These are phyloP conservation scores for Anagrus nilaparvatae DNA, from an alignment of 1,140 invertebrate species.

Conservation along the genomic window DNA sequence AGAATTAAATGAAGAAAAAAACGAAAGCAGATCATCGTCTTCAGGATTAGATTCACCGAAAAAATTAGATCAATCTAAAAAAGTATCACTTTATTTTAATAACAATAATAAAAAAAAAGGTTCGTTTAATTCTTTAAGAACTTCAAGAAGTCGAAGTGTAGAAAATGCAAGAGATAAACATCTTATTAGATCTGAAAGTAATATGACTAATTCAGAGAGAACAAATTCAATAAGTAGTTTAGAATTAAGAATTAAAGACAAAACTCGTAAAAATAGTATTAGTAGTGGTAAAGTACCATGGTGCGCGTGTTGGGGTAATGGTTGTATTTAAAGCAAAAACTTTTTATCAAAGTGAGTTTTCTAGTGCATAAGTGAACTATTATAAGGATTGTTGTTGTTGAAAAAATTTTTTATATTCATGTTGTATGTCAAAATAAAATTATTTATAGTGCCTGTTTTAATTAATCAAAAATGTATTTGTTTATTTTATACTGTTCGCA, in stretches of 20 bases:
- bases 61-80: constrained; percentile 27
- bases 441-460: too few relatives aligned
- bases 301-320: constrained; percentile 83
- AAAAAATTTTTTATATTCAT: too few relatives aligned
- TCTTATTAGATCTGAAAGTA: constrained; percentile 18
- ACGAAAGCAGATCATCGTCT: constrained; percentile 37
- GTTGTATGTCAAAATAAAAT: too few relatives aligned
- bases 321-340: constrained; percentile 49
- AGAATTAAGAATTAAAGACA: constrained; percentile 42
- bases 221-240: constrained; percentile 57
- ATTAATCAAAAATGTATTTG: too few relatives aligned
- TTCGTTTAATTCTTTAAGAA: constrained; percentile 27
- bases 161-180: constrained; percentile 21
- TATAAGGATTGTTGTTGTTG: too few relatives aligned
- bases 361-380: too few relatives aligned
- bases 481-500: too few relatives aligned
- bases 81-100: constrained; percentile 26
- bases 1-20: constrained; percentile 26
- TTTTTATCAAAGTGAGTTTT: too few relatives aligned
- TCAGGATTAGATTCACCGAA: constrained; percentile 37
- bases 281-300: constrained; percentile 66
- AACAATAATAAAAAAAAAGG: constrained; percentile 32
- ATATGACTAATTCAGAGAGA: constrained; percentile 45
- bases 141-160: constrained; percentile 28
- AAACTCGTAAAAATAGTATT: constrained; percentile 49